Evolutionary conservation across 2,797 vertebrate genomes (phyloP), one percentile per base, ranked within the genome.

Genomic region (Eleutherodactylus coqui): DNA sequence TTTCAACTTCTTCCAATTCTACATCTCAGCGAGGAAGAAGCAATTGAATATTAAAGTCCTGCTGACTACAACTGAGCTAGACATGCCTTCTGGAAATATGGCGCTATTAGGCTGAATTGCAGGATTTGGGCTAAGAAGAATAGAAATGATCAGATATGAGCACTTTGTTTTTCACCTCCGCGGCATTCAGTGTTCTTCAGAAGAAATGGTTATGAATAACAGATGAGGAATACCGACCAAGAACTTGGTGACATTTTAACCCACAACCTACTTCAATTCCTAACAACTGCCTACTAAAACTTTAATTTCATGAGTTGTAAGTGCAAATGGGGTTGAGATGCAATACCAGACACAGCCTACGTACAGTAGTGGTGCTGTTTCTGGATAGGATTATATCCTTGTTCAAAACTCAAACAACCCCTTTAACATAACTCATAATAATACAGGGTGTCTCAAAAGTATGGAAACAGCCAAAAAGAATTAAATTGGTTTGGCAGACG

Each of bases 31-130:
- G 34, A 29, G 21, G 24, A 43, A 62, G n/a, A 32, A 45, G 34
- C 58, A 47, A 32, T 49, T 43, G 60, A 49, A 67, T 80, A 41
- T 34, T 80, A 67, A 47, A 47, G 29, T 19, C 38, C 58, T 64
- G 1, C 9, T 13, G 53, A 6, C 9, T 16, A 21, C 53, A n/a
- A n/a, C n/a, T n/a, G n/a, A 34, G 17, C 45, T 51, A 55, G 5
- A 55, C 32, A 34, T 27, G 14, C n/a, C 77, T 60, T 27, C 77
- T 45, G 78, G 13, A 67, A 32, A 29, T 11, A 73, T 3, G 16
- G 41, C 24, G 2, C 38, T 27, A n/a, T 70, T 72, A 72, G 8
- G 13, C 10, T 11, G 24, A 72, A 72, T 14, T n/a, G 21, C 21
- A 72, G 38, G 38, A 43, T 72, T 72, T n/a, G 24, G 7, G 19